Evolutionary conservation across 2,888 invertebrate genomes (phyloP), one percentile per base, ranked within the genome.

Genomic region (Ceratothoa steindachneri): DNA sequence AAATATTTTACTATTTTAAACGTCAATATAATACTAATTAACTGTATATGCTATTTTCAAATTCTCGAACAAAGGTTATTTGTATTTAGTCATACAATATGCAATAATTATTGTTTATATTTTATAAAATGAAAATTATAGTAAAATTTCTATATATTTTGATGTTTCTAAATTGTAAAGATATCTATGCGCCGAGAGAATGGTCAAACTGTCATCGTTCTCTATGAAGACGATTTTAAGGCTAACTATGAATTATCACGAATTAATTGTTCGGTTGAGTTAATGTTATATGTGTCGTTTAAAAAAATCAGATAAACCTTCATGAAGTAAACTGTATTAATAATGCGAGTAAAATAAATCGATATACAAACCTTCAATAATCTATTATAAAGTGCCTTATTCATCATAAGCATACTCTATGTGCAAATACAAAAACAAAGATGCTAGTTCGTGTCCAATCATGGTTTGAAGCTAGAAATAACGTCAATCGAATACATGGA

Each of bases 141-240:
- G 15, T n/a, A 41, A 9, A 15, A 41, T 41, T 5, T 15, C 15
- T 41, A 9, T 41, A 15, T 41, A 41, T 15, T 9, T 41, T 41
- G 41, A 41, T n/a, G n/a, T n/a, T n/a, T n/a, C n/a, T n/a, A 41
- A 41, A 41, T 15, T 22, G 24, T 60, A 15, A 60, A 24, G 24
- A 60, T 60, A 60, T 60, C 24, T 22, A 15, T 60, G 60, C 60
- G 60, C 60, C 24, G 60, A 60, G 60, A 60, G 60, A 60, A 60
- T 60, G 60, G 60, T n/a, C 27, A n/a, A 60, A 60, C 12, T 4
- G 27, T 60, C 24, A 24, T 22, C 60, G 60, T 60, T 60, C 24
- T 60, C 60, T 60, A 24, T 60, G 27, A 60, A 2, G 24, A n/a
- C n/a, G 19, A 22, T 60, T 12, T 12, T 60, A 22, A 12, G 60